Evolutionary conservation across 2,888 invertebrate genomes (phyloP).

Genomic region (Tetrapedia diversipes): DNA sequence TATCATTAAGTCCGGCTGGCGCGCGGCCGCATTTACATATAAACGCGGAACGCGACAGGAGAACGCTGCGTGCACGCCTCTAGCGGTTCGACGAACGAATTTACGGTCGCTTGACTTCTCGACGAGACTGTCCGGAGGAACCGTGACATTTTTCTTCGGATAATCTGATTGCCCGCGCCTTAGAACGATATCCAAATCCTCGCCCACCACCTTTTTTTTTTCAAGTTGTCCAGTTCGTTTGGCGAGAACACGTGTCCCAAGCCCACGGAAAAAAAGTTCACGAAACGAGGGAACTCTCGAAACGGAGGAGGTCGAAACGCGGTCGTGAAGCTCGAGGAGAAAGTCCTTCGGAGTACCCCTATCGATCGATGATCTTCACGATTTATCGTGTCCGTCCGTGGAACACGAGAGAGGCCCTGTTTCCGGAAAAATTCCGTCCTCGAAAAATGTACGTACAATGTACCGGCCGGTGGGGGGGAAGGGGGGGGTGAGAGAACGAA

Average conservation of each 20-base stretch:
- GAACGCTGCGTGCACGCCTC: conserved; percentile 8
- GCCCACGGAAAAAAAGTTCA: not conserved
- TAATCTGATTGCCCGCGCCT: conserved; percentile 11
- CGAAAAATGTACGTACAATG: not conserved
- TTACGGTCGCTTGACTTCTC: conserved; percentile 58
- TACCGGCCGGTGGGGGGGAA: not conserved
- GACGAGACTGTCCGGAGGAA: conserved; percentile 17
- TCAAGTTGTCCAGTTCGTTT: conserved; percentile 1
- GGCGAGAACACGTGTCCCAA: conserved; percentile 1
- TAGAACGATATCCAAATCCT: not conserved
- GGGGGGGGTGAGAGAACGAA: too few relatives aligned
- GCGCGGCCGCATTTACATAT: conserved; percentile 45
- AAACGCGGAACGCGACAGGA: conserved; percentile 31
- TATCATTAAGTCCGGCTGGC: conserved; percentile 47
- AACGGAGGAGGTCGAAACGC: not conserved
- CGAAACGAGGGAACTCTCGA: not conserved
- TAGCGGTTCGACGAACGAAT: conserved; percentile 51
- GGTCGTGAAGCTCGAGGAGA: too few relatives aligned
- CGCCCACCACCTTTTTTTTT: too few relatives aligned
- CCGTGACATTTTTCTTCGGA: conserved; percentile 24
- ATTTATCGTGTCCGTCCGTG: conserved; percentile 44
- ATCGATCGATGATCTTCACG: conserved; percentile 46
- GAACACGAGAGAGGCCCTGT: conserved; percentile 4
- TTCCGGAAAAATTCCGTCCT: conserved; percentile 15
- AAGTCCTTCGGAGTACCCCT: too few relatives aligned